phyloP scores from a whole-genome alignment of 2,113 vertebrate genomes.

The Rhinolophus ferrumequinum region DNA sequence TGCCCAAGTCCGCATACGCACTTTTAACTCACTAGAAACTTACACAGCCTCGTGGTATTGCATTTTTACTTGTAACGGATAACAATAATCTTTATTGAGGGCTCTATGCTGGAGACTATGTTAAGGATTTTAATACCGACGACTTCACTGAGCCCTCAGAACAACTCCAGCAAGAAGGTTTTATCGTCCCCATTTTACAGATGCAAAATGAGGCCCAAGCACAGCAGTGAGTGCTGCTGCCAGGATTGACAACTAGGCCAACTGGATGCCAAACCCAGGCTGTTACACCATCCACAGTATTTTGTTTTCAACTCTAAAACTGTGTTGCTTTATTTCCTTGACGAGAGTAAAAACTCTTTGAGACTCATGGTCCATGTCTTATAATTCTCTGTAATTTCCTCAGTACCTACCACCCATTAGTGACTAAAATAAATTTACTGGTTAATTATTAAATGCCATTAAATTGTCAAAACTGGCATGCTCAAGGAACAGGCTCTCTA shows the following conservation, averaged over 20 bases:
- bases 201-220: not conserved
- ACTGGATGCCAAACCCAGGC: fast-evolving
- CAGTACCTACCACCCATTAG: not conserved
- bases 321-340: not conserved
- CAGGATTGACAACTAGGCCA: not conserved
- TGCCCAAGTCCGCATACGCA: not conserved
- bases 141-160: not conserved
- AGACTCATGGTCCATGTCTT: not conserved
- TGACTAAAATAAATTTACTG: not conserved
- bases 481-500: not conserved
- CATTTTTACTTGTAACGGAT: not conserved
- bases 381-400: not conserved
- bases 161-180: not conserved
- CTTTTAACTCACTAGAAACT: not conserved
- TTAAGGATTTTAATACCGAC: not conserved
- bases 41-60: not conserved
- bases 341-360: not conserved
- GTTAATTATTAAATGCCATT: not conserved
- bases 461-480: not conserved
- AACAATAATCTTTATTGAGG: not conserved
- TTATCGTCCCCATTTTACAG: not conserved
- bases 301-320: not conserved
- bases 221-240: not conserved
- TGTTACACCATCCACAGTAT: fast-evolving
- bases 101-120: not conserved